Evolutionary conservation across 2,113 vertebrate genomes (phyloP), one percentile per base, ranked within the genome.

Genomic region (Vidua chalybeata): DNA sequence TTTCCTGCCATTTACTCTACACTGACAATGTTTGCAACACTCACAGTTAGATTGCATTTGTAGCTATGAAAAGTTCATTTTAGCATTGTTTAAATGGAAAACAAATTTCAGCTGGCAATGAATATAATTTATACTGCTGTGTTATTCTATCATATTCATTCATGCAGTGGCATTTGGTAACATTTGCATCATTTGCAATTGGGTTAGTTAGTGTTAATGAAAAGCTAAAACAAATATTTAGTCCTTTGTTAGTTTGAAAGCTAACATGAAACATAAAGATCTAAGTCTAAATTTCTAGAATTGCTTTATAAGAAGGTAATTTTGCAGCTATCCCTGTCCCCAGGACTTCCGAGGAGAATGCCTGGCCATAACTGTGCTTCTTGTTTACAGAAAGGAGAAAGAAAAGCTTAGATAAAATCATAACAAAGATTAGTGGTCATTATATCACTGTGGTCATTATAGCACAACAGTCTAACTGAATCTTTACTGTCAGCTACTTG

Each of bases 381-480:
- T 89, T 87, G 31, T 69, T 93, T 94, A 89, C 67, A 83, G 87
- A 92, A 61, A 76, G 23, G 76, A 87, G 59, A 16, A 48, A 91
- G 61, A 76, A 97, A 92, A 92, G 63, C 56, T 56, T 87, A 43
- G 41, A 88, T 83, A 84, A 78, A 74, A 93, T 37, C 43, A 45
- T 58, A 77, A 89, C 52, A 82, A 68, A 88, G 94, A 85, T 68
- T 46, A 80, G 28, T 26, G 45, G 41, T 71, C 95, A 89, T 66
- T 77, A 23, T 13, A 76, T 54, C 52, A 59, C 76, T 90, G 73
- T 49, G 77, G 27, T 48, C 35, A 35, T 35, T 35, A 35, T 35
- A 97, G 95, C 75, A 86, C 43, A 91, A 90, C 37, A 69, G 43
- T 90, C 72, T 93, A 91, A 82, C 12, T 10, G 3, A 84, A 92